Percentiles rank a stretch among this genome's conserved stretches.
These are phyloP conservation scores for Crocidura indochinensis DNA, from an alignment of 2,797 vertebrate species.

Conservation along the genomic window DNA sequence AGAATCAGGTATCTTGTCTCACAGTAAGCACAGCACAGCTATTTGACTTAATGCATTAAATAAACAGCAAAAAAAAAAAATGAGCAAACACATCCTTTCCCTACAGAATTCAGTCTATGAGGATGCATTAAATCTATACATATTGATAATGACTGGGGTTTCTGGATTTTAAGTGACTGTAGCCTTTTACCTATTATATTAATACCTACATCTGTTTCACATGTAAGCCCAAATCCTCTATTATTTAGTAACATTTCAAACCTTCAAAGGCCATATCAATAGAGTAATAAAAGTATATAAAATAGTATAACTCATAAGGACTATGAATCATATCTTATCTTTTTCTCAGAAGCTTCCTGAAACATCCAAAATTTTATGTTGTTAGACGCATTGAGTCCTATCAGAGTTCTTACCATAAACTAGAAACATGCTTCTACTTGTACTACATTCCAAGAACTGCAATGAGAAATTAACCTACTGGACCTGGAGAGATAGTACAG, in stretches of 20 bases:
- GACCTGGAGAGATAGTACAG: no score
- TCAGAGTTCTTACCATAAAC: constrained; percentile 63
- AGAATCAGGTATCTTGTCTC: constrained; percentile 1
- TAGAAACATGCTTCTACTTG: constrained; percentile 72
- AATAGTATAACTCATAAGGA: constrained; percentile 43
- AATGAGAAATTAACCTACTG: constrained; percentile 70
- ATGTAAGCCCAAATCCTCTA: constrained; percentile 18
- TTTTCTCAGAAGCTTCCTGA: constrained; percentile 59
- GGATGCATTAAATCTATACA: no score
- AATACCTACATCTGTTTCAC: constrained; percentile 40
- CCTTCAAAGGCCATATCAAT: neutral
- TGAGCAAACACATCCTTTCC: neutral
- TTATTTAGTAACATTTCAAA: constrained; percentile 50
- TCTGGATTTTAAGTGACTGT: neutral
- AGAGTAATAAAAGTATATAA: constrained; percentile 37
- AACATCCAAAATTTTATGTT: constrained; percentile 60
- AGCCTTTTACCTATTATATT: neutral
- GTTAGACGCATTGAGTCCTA: constrained; percentile 61
- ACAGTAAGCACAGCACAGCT: constrained; percentile 10
- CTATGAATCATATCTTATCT: constrained; percentile 60
- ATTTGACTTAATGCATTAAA: neutral
- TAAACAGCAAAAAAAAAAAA: neutral
- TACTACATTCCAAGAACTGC: constrained; percentile 73
- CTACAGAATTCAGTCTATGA: constrained; percentile 34
- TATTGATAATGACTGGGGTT: neutral